These are phyloP conservation scores for Pomacea maculata DNA, from an alignment of 1,140 invertebrate species.

Conservation along the genomic window DNA sequence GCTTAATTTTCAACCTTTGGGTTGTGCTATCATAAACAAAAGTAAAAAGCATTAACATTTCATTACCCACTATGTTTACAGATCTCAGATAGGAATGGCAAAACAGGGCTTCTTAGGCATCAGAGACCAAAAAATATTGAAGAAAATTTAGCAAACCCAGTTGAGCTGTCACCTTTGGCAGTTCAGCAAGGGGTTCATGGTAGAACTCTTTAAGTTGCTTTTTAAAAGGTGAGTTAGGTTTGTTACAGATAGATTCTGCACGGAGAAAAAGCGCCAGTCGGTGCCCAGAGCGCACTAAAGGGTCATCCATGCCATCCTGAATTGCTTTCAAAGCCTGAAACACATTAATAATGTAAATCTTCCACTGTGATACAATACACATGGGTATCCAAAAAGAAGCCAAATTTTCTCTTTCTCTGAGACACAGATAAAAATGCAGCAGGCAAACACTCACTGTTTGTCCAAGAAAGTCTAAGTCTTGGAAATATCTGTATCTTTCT, in stretches of 20 bases:
- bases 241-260: constrained; percentile 61
- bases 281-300: constrained; percentile 60
- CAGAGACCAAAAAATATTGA: not conserved
- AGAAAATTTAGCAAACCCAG: not conserved
- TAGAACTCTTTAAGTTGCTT: constrained; percentile 45
- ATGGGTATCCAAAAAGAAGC: too few species aligned
- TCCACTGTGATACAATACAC: not conserved
- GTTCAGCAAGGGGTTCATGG: constrained; percentile 52
- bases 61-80: too few species aligned
- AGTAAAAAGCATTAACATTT: too few species aligned
- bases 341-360: not conserved
- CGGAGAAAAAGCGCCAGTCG: constrained; percentile 65
- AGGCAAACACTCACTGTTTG: too few species aligned
- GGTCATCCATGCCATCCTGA: constrained; percentile 62
- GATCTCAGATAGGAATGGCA: too few species aligned
- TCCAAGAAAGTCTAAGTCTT: too few species aligned
- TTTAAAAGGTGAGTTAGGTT: constrained; percentile 44
- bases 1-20: too few species aligned
- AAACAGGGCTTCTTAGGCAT: too few species aligned
- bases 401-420: too few species aligned
- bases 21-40: too few species aligned
- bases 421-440: too few species aligned
- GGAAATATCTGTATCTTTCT: too few species aligned
- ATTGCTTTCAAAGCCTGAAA: constrained; percentile 62
- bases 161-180: constrained; percentile 53